Conservation (phyloP, 2,888 invertebrate species). For the Molanna angustata region DNA sequence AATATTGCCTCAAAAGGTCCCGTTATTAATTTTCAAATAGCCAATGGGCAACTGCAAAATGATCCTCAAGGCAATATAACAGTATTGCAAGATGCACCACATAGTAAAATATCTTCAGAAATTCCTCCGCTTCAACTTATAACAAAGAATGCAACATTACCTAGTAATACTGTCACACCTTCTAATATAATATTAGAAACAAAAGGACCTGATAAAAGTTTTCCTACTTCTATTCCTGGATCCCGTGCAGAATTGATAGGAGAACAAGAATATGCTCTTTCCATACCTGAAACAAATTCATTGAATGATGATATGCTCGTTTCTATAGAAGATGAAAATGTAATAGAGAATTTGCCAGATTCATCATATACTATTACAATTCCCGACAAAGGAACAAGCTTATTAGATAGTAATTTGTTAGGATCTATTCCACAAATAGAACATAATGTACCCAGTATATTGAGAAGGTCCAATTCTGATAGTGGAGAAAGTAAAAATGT, state of each 20-base stretch:
- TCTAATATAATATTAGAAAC: slow-evolving; percentile 3
- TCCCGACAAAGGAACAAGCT: slow-evolving; percentile 51
- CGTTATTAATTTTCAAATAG: slow-evolving; percentile 66
- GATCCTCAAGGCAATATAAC: slow-evolving; percentile 62
- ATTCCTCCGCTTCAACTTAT: slow-evolving; percentile 51
- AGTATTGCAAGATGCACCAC: slow-evolving; percentile 53
- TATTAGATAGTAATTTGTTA: slow-evolving; percentile 47
- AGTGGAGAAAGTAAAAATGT: slow-evolving; percentile 47
- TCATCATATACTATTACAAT: slow-evolving; percentile 50
- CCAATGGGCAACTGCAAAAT: slow-evolving; percentile 61
- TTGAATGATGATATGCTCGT: slow-evolving; percentile 56
- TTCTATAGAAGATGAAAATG: slow-evolving; percentile 52
- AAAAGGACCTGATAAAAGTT: slow-evolving; percentile 41
- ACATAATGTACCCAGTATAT: slow-evolving; percentile 45
- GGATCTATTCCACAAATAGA: slow-evolving; percentile 31
- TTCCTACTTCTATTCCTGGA: slow-evolving; percentile 47
- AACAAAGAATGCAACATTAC: slow-evolving; percentile 25
- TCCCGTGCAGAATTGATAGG: slow-evolving; percentile 53
- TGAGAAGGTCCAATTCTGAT: slow-evolving; percentile 51
- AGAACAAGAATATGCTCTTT: slow-evolving; percentile 52
- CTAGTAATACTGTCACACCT: slow-evolving; percentile 15
- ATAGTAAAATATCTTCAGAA: slow-evolving; percentile 41
- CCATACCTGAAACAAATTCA: slow-evolving; percentile 53
- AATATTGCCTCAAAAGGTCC: slow-evolving; percentile 59
- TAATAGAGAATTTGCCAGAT: slow-evolving; percentile 43